Base-by-base conservation (phyloP, 2,888 invertebrate genomes). In the Eristalinus sepulchralis region DNA sequence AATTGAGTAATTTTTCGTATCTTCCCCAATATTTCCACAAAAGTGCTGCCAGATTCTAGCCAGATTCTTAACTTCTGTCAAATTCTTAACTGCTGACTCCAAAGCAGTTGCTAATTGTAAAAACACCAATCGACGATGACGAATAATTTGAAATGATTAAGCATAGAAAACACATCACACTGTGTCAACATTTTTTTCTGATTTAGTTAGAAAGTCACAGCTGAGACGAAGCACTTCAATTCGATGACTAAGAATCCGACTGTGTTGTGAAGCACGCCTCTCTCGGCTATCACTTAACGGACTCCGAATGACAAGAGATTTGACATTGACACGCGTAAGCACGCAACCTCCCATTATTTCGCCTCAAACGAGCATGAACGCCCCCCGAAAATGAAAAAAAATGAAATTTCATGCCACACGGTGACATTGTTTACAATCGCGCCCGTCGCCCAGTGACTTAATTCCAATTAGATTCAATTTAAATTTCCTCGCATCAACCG, bases 381-480 rank as follows among this genome's bases (percentile, higher is more conserved):
- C 72, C 72, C 55, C 63, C 55, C 27, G 27, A 27, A 27, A 27
- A 27, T 5, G 33, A 71, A 62, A 71, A 27, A 9, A 24, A 24
- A 24, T 27, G 1, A 57, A 57, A 57, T 47, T 53, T 34, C 67
- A 63, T 33, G 10, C 60, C 67, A 4, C 39, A 34, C 57, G 57
- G 8, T 27, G 55, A 55, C 36, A 60, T 33, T 76, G 84, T 81
- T 80, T 85, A 76, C 72, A 81, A 20, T 67, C 60, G 60, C 60
- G 39, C 63, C 83, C 34, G 57, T 59, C 76, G 57, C 68, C 59
- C 72, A 77, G 71, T 72, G 63, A 72, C 81, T 85, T 81, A 81
- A 81, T 81, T 81, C 53, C 84, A 85, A 85, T 85, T 85, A 81
- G 63, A 24, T 81, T 81, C 80, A 84, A 84, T 84, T 84, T 77